phyloP scores from a whole-genome alignment of 2,113 vertebrate genomes.

The Chaetodon auriga region DNA sequence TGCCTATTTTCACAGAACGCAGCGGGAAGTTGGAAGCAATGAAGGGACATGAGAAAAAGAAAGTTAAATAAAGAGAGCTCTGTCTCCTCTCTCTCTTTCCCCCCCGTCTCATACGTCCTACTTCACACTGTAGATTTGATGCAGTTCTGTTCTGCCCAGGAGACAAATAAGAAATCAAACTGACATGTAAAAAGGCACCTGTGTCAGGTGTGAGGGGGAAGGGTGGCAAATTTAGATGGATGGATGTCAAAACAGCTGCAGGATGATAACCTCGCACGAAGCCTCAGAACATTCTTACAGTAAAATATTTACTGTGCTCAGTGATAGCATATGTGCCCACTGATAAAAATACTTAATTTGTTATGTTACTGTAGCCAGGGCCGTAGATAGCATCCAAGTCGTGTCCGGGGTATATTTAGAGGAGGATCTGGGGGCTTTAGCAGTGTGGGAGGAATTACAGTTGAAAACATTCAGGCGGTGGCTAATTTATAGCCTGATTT shows the following conservation, averaged over 20 bases:
- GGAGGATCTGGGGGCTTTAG: not conserved
- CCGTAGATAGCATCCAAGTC: too few relatives aligned
- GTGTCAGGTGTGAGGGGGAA: slow-evolving; percentile 27
- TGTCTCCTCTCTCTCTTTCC: not conserved
- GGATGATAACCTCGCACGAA: slow-evolving; percentile 20
- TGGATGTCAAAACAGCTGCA: slow-evolving; percentile 46
- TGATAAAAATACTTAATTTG: not conserved
- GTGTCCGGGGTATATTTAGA: not conserved
- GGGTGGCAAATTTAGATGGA: slow-evolving; percentile 28
- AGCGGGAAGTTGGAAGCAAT: slow-evolving; percentile 45
- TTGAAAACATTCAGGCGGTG: not conserved
- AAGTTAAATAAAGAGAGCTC: slow-evolving; percentile 50
- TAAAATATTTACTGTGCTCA: slow-evolving; percentile 10
- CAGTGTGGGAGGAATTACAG: not conserved
- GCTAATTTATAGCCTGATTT: not conserved
- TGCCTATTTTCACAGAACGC: slow-evolving; percentile 56
- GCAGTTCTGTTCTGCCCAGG: slow-evolving; percentile 5
- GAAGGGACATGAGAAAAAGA: slow-evolving; percentile 30
- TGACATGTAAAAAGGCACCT: slow-evolving; percentile 41
- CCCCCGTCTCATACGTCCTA: not conserved
- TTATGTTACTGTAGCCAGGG: not conserved
- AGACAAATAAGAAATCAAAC: slow-evolving; percentile 30
- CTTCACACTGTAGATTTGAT: slow-evolving; percentile 25
- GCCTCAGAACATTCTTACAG: not conserved
- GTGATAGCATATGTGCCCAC: not conserved